A percentile compares a stretch with the other conserved stretches of the same genome.
Evolutionary conservation across 2,888 invertebrate species (phyloP).

Genomic region (Cephalotes varians): DNA sequence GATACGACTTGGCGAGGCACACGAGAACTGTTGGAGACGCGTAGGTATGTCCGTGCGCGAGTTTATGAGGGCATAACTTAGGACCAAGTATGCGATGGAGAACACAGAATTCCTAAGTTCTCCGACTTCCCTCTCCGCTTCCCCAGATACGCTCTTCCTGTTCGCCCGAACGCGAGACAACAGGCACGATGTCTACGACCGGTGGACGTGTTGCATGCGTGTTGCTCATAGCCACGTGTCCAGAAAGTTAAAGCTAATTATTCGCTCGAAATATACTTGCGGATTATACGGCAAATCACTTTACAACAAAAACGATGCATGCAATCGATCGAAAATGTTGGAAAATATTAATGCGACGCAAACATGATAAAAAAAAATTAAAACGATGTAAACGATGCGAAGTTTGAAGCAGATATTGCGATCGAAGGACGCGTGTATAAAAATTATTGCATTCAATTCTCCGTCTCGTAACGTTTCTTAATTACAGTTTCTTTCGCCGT

Average conservation of each 20-base stretch:
- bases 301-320: background rate
- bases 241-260: constrained; percentile 17
- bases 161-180: background rate
- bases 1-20: constrained; percentile 65
- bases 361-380: background rate
- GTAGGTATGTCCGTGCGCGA: constrained; percentile 76
- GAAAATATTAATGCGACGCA: background rate
- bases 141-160: constrained; percentile 20
- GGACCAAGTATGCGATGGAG: constrained; percentile 78
- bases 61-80: constrained; percentile 83
- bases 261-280: background rate
- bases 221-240: constrained; percentile 24
- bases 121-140: constrained; percentile 31
- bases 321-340: background rate
- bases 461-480: background rate
- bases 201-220: constrained; percentile 33
- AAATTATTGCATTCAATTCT: constrained; percentile 1
- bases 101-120: constrained; percentile 72
- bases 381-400: background rate
- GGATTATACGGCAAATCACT: background rate
- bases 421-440: background rate
- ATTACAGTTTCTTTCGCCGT: background rate
- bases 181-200: background rate
- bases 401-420: background rate
- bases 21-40: constrained; percentile 61